Evolutionary conservation across 2,888 invertebrate species (phyloP).

Genomic region (Proisotoma minuta): DNA sequence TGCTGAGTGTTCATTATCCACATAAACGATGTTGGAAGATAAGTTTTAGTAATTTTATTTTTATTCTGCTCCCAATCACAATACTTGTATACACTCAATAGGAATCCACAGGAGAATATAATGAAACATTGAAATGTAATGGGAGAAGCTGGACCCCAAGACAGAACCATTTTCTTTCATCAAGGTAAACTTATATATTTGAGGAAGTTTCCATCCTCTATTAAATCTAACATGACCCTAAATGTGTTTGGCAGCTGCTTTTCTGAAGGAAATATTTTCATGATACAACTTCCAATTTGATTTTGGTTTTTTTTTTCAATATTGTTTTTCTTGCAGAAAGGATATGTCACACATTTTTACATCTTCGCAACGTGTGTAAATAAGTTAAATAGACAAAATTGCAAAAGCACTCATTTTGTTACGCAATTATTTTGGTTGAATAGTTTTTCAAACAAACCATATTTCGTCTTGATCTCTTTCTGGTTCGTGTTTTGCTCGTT

Average conservation of each 20-base stretch:
- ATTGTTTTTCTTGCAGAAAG: no score
- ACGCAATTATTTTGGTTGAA: no score
- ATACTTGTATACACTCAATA: not conserved
- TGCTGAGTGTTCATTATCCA: constrained; percentile 27
- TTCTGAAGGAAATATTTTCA: no score
- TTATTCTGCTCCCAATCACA: constrained; percentile 5
- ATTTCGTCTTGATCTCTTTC: no score
- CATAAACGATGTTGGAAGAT: constrained; percentile 4
- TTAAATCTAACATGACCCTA: constrained; percentile 9
- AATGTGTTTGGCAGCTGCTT: constrained; percentile 1
- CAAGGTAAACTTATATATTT: constrained; percentile 14
- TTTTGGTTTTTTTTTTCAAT: no score
- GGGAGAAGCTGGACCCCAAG: constrained; percentile 10
- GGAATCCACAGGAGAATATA: not conserved
- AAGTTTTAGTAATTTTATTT: not conserved
- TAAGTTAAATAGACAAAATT: no score
- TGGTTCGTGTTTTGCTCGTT: no score
- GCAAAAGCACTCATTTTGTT: no score
- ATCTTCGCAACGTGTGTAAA: no score
- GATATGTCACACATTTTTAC: no score
- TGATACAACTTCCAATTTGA: no score
- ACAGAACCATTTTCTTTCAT: constrained; percentile 12
- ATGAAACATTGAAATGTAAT: not conserved
- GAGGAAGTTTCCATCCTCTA: not conserved
- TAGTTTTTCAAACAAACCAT: no score